These are phyloP conservation scores for Macrosiphum euphorbiae DNA, from an alignment of 2,888 invertebrate species.

Conservation along the genomic window DNA sequence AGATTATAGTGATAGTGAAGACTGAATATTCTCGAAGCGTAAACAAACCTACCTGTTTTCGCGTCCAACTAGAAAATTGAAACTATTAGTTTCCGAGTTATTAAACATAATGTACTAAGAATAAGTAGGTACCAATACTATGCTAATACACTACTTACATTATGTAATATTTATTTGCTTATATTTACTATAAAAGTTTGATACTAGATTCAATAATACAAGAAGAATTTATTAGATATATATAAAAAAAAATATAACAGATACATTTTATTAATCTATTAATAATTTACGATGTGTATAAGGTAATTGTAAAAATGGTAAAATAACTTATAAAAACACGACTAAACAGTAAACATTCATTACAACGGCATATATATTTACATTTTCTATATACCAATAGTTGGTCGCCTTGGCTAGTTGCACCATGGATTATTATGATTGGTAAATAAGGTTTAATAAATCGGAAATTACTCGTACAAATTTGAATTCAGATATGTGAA, in stretches of 20 bases:
- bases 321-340: not conserved
- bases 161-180: too few species aligned
- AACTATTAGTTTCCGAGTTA: too few species aligned
- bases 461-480: not conserved
- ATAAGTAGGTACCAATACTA: too few species aligned
- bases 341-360: not conserved
- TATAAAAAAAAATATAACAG: not conserved
- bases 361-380: not conserved
- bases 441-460: not conserved
- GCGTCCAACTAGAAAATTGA: too few species aligned
- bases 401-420: too few species aligned
- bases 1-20: not conserved
- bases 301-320: not conserved
- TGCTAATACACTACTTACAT: not conserved
- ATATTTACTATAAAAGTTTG: too few species aligned
- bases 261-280: not conserved
- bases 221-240: too few species aligned
- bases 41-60: not conserved
- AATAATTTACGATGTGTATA: not conserved
- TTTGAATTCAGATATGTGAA: not conserved
- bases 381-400: not conserved
- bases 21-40: not conserved
- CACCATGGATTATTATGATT: not conserved
- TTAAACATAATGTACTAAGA: too few species aligned
- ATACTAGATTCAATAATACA: too few species aligned